Evolutionary conservation across 2,797 vertebrate species (phyloP).

Genomic region (Alosa sapidissima): DNA sequence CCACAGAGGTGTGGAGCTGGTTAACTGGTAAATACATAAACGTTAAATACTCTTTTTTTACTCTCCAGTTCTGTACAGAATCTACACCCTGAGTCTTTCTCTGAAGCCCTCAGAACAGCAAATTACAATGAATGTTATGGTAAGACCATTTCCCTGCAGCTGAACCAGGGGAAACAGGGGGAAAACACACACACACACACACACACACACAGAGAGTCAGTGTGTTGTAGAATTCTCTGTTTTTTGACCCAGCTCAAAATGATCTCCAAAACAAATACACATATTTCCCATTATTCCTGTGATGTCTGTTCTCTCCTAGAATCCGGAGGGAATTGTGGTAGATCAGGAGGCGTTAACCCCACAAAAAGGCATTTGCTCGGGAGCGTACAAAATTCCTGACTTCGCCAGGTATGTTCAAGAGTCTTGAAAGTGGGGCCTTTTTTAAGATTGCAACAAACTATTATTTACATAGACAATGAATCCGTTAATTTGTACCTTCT

Average conservation of each 20-base stretch:
- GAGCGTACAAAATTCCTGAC: constrained; percentile 54
- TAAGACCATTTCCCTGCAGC: constrained; percentile 36
- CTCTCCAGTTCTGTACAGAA: constrained; percentile 61
- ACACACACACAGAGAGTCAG: too few species aligned
- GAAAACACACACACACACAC: too few species aligned
- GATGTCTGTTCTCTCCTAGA: constrained; percentile 49
- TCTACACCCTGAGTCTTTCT: constrained; percentile 60
- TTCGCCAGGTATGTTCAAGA: constrained; percentile 58
- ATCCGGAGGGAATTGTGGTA: constrained; percentile 61
- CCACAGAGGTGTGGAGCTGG: too few species aligned
- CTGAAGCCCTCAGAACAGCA: constrained; percentile 57
- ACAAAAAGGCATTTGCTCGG: constrained; percentile 50
- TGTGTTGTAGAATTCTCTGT: not conserved
- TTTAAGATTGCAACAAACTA: too few species aligned
- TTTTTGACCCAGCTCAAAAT: not conserved
- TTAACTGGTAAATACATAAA: too few species aligned
- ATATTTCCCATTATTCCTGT: not conserved
- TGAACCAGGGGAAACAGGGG: too few species aligned
- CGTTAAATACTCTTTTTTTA: not conserved
- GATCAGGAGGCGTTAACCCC: constrained; percentile 45
- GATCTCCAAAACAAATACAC: too few species aligned
- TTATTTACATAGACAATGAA: too few species aligned
- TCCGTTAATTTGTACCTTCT: too few species aligned
- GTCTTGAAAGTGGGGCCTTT: too few species aligned
- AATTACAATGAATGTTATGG: constrained; percentile 61